A percentile compares a stretch with the other conserved stretches of the same genome.
Evolutionary conservation across 2,888 invertebrate species (phyloP).

Genomic region (Dasysyrphus tricinctus): DNA sequence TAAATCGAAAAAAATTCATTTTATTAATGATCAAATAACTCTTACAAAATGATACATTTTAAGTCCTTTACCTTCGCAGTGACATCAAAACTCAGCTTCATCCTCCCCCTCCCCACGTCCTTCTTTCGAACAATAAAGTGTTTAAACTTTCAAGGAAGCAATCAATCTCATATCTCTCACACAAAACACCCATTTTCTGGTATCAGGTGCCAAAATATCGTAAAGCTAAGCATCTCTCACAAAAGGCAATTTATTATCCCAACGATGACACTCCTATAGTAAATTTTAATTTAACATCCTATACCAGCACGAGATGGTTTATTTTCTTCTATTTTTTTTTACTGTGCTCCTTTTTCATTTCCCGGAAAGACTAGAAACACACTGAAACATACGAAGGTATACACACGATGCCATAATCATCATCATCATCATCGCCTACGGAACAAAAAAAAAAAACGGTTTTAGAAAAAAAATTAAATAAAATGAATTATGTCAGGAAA

Average conservation of each 20-base stretch:
- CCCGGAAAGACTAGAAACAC: neutral
- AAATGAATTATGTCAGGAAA: constrained; percentile 59
- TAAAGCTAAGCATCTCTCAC: constrained; percentile 49
- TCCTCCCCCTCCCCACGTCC: too few relatives aligned
- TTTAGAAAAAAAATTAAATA: constrained; percentile 38
- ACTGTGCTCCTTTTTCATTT: neutral
- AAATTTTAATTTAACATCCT: constrained; percentile 63
- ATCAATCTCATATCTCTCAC: constrained; percentile 44
- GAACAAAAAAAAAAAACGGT: constrained; percentile 5
- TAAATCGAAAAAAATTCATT: constrained; percentile 4
- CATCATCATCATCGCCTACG: constrained; percentile 16
- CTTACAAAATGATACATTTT: constrained; percentile 18
- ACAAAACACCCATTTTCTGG: constrained; percentile 29
- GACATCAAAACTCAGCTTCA: neutral
- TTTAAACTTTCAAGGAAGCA: constrained; percentile 28
- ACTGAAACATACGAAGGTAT: neutral
- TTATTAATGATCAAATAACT: constrained; percentile 20
- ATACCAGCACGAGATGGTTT: constrained; percentile 25
- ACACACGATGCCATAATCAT: neutral
- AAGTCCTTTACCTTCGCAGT: neutral
- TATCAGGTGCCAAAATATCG: constrained; percentile 57
- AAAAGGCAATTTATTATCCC: constrained; percentile 61
- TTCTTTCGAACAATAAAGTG: constrained; percentile 22
- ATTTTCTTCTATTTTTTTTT: neutral
- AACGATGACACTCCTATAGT: constrained; percentile 59